Evolutionary conservation across 2,888 invertebrate genomes (phyloP), one percentile per base, ranked within the genome.

Genomic region (Pammene fasciana): DNA sequence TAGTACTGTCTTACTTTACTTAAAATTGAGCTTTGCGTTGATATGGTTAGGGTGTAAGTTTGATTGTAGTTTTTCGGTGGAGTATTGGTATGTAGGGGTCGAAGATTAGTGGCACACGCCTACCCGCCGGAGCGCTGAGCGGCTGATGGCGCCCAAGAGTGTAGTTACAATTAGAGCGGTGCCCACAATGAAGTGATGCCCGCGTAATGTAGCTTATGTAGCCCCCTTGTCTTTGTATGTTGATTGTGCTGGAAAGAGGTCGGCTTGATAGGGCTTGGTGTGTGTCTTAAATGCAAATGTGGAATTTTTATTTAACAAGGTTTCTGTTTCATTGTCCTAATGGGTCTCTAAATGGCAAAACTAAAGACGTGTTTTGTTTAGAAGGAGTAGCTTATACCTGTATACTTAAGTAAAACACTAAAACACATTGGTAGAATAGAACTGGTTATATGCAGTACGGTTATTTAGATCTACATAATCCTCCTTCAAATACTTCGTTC

Each of bases 81-180:
- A 78, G 86, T 87, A 88, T 90, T 84, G 90, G 89, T 88, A 90
- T 90, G 91, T 90, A 86, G 88, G 91, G 92, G 92, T 90, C 88
- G 91, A 92, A 92, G 92, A 92, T 92, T 91, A 92, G 92, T 92
- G 89, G 91, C 89, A 79, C 90, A 89, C 92, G 92, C 92, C 92
- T 91, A 92, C 91, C 83, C 86, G 87, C 75, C 87, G 85, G 86
- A 87, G 89, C 90, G 92, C 92, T 92, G 93, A 90, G 92, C 92
- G 90, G 84, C 85, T 87, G 91, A 93, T 92, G 87, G 89, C 78
- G 86, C 93, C 93, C 93, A 83, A 82, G 92, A 91, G 93, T 91
- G 90, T 92, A 92, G 88, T 93, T 93, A 92, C 93, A 93, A 92
- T 93, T 93, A 92, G 92, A 90, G 83, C 86, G 88, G 89, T 89